Base-by-base conservation (phyloP, 2,888 invertebrate species). In the Schizaphis graminum region DNA sequence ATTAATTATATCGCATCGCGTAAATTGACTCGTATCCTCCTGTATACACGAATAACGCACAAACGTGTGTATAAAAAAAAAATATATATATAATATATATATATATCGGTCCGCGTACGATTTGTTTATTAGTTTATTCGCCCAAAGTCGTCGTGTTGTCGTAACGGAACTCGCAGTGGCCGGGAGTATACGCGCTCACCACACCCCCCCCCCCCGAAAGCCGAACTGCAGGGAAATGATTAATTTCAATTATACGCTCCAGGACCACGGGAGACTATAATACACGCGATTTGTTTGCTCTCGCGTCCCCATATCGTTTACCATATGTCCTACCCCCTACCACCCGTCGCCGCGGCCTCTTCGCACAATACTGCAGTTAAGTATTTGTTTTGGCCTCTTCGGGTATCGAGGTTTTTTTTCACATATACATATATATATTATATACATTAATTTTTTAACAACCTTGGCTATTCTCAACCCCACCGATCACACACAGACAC, bases 161-260 rank as follows among this genome's bases (percentile, higher is more conserved):
- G 35, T 35, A 35, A 35, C 67, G 67, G 4, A 16, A 77, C 77
- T 77, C 77, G 77, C 77, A 35, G 77, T 77, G 77, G 77, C 77
- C 21, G 77, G 77, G 77, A 77, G 35, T 77, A 77, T 21, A 21
- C 77, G 77, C 35, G 35, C 77, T 77, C n/a, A n/a, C n/a, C n/a
- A n/a, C n/a, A n/a, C n/a, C n/a, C n/a, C n/a, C n/a, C n/a, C n/a
- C 77, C 77, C 77, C 35, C 8, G 77, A 77, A 35, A 16, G 26
- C 21, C 67, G 26, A 67, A 67, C n/a, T 67, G n/a, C n/a, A n/a
- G 56, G 28, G 47, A 91, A 91, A 91, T 91, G 85, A 91, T 91
- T 91, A 91, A 91, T 91, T 91, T 91, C 91, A 85, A 91, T 91
- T 91, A 91, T 21, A 91, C 91, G 91, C 84, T 91, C 91, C 85